phyloP scores from a whole-genome alignment of 2,888 invertebrate genomes.

The Tetropium fuscum region DNA sequence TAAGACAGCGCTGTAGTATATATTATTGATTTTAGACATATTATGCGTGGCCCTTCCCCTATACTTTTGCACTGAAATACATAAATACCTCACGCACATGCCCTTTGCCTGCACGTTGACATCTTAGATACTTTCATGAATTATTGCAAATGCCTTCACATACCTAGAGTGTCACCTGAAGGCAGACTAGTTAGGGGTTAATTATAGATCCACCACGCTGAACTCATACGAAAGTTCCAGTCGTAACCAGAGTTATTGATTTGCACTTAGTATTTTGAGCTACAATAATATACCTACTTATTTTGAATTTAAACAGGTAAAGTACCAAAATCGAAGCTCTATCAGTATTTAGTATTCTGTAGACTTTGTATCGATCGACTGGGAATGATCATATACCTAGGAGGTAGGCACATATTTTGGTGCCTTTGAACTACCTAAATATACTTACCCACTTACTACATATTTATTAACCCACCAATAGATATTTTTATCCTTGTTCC shows the following conservation, averaged over 20 bases:
- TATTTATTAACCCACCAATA: no score
- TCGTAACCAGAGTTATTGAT: conserved; percentile 23
- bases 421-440: no score
- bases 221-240: not conserved
- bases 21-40: conserved; percentile 63
- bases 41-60: conserved; percentile 47
- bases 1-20: conserved; percentile 58
- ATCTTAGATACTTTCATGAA: not conserved
- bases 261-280: not conserved
- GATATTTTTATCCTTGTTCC: no score
- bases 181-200: not conserved
- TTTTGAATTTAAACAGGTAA: no score
- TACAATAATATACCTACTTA: no score
- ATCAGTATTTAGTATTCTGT: no score
- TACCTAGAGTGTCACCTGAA: not conserved
- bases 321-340: no score
- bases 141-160: not conserved
- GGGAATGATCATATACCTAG: no score
- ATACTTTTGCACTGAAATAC: conserved; percentile 42
- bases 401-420: no score
- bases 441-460: no score
- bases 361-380: no score
- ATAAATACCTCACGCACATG: conserved; percentile 41
- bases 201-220: not conserved
- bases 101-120: conserved; percentile 30